These are phyloP conservation scores for Phylloscopus whistleri DNA, from an alignment of 2,113 vertebrate genomes.

Conservation along the genomic window DNA sequence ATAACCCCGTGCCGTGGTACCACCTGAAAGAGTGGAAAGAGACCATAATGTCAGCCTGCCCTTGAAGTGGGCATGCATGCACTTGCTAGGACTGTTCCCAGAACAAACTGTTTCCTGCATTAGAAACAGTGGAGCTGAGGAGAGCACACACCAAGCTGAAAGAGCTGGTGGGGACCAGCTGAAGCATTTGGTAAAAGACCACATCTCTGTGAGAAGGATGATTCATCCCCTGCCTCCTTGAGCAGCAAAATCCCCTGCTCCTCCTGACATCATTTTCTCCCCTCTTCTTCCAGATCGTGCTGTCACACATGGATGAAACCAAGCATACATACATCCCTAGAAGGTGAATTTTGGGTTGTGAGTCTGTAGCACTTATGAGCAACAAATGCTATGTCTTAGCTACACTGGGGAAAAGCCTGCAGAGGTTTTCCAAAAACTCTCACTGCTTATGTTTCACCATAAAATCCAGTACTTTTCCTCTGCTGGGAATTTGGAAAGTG, in stretches of 20 bases:
- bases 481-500: neutral
- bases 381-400: neutral
- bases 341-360: neutral
- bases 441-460: neutral
- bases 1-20: neutral
- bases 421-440: neutral
- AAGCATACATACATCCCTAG: neutral
- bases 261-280: neutral
- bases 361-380: neutral
- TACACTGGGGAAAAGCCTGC: neutral
- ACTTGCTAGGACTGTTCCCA: neutral
- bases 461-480: neutral
- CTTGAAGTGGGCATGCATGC: fast-evolving
- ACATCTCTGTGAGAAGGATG: neutral
- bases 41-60: neutral
- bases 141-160: neutral
- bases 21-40: neutral
- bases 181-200: neutral
- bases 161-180: neutral
- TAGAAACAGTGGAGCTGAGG: neutral
- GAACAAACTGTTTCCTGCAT: neutral
- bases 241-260: neutral
- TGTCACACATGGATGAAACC: neutral
- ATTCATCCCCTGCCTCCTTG: neutral
- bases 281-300: neutral